Evolutionary conservation across 2,888 invertebrate species (phyloP).

Genomic region (Drosophila mimica): DNA sequence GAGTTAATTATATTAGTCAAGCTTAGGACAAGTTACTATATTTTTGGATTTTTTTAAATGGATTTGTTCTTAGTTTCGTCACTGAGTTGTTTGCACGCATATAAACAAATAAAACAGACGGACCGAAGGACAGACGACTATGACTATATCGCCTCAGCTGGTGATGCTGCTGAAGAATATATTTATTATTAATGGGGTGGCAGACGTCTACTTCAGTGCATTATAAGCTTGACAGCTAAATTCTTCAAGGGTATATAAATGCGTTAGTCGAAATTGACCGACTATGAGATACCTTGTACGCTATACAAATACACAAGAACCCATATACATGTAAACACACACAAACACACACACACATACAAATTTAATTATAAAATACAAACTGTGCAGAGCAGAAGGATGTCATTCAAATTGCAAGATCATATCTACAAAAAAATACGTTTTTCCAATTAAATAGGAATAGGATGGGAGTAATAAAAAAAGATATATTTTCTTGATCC

Average conservation of each 20-base stretch:
- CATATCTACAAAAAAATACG: constrained; percentile 8
- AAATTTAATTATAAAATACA: not conserved
- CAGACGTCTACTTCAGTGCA: not conserved
- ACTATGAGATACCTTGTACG: not conserved
- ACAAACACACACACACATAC: not conserved
- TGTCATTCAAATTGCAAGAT: constrained; percentile 8
- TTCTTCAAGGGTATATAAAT: not conserved
- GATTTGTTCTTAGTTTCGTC: not conserved
- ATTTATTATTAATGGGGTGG: not conserved
- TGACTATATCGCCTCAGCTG: not conserved
- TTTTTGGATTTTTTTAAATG: not conserved
- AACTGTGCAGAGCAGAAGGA: constrained; percentile 3
- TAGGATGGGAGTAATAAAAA: not conserved
- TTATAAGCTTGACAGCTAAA: not conserved
- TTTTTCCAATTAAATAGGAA: constrained; percentile 1
- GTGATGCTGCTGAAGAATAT: not conserved
- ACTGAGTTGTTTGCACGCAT: not conserved
- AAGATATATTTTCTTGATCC: constrained; percentile 6
- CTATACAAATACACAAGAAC: not conserved
- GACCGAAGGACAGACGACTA: not conserved
- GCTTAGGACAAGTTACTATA: not conserved
- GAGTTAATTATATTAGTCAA: not conserved
- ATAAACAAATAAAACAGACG: not conserved
- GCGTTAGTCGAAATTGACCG: not conserved
- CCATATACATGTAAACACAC: not conserved